Base-by-base conservation (phyloP, 2,113 vertebrate genomes). In the Triplophysa tibetana region DNA sequence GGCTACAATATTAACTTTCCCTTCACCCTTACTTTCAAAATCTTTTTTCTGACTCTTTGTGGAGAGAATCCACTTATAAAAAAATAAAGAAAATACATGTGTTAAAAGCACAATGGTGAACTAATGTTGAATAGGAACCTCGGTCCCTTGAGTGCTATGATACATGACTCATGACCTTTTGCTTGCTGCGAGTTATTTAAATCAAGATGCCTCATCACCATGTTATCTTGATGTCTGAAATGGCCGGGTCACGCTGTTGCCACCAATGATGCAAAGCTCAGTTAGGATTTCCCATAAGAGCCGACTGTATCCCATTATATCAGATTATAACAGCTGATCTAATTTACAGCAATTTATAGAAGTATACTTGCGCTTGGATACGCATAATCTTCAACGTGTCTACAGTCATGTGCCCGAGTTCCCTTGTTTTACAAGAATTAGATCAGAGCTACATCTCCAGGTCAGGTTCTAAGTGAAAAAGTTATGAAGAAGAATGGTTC, bases 181-280 rank as follows among this genome's bases (percentile, higher is more conserved):
- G 4, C 45, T 24, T 75, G 43, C 21, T 45, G 24, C 29, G 29
- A 54, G 54, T 82, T 69, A 78, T 79, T 66, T 26, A 82, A 82
- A 82, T 75, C 76, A 75, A 14, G 16, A 62, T 2, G 43, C 56
- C 6, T 58, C 61, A 68, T 79, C 68, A 70, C 64, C 70, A 50
- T 63, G 33, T 45, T 58, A 7, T 77, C 33, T 24, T 52, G 50
- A 43, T 38, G 62, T 43, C 74, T 79, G 66, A 48, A 26, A n/a
- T 38, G 63, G 43, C 52, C 29, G 64, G 58, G 13, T 50, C 54
- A 29, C 4, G 16, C 50, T 79, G 60, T 68, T 58, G 68, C 73
- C 81, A 82, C 38, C 41, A 79, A 48, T 81, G 82, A 81, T 29
- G 52, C 64, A 60, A 77, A 56, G 38, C 52, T 70, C 14, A 17